Base-by-base conservation (phyloP, 2,113 vertebrate genomes). In the Trichomycterus rosablanca region DNA sequence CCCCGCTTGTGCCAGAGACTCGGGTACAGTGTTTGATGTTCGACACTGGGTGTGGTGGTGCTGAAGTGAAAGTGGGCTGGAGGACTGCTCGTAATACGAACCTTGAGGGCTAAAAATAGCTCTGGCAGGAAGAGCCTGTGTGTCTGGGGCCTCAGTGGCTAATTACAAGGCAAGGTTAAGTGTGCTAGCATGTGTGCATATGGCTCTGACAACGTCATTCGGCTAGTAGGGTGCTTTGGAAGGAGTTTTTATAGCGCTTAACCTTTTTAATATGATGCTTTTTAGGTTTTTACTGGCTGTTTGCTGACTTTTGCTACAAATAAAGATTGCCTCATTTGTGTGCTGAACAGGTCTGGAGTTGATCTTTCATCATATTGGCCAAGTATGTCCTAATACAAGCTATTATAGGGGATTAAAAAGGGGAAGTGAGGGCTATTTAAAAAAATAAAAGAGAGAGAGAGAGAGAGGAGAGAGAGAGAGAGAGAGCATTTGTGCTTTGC, bases 91-190 rank as follows among this genome's bases (percentile, higher is more conserved):
- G 70, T 75, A 78, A 80, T 57, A 65, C 76, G 72, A 79, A 80
- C 74, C 74, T 37, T 44, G 26, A 4, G 34, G 28, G 74, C 76
- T 79, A 84, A 79, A 86, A 80, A 76, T 82, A 76, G 77, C 74
- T 48, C 55, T 76, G 77, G 77, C 80, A 76, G 81, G 74, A 59
- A 75, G 72, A 69, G 30, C 40, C 58, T 45, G 49, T 15, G 23
- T 65, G 66, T 69, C 62, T 12, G 63, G 61, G 67, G 74, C 54
- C 24, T 42, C 37, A 15, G 28, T 2, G 3, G 18, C 24, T 73
- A 70, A 73, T 69, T 60, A 69, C 71, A 73, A 67, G 53, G 28
- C 53, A 43, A 59, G 62, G 54, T 64, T 67, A 64, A 54, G 35
- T 10, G 46, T 22, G 32, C 20, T 23, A 9, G 35, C 62, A 52